These are phyloP conservation scores for Exocentrus adspersus DNA, from an alignment of 2,888 invertebrate species.

Conservation along the genomic window DNA sequence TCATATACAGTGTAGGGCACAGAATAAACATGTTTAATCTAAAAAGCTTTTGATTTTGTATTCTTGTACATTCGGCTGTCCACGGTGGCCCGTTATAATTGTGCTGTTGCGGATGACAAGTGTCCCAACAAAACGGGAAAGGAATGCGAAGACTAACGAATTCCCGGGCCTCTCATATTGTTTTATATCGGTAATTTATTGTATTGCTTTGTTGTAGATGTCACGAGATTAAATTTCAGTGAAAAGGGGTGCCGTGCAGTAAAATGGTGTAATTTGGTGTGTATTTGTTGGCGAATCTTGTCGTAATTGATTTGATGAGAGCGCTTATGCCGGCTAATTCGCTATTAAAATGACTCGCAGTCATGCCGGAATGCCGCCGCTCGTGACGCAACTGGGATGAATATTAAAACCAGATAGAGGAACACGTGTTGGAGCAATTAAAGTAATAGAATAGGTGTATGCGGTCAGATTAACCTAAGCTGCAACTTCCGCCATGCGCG, in stretches of 20 bases:
- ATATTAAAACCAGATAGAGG: constrained; percentile 56
- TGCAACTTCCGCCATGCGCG: not conserved
- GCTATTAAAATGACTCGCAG: constrained; percentile 53
- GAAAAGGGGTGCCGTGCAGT: constrained; percentile 50
- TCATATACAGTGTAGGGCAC: too few relatives aligned
- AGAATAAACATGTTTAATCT: too few relatives aligned
- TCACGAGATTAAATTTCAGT: constrained; percentile 60
- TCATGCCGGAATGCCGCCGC: constrained; percentile 27
- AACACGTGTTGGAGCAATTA: constrained; percentile 60
- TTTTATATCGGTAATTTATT: constrained; percentile 64
- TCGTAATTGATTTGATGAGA: constrained; percentile 56
- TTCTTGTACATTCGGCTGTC: not conserved
- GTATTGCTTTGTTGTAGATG: constrained; percentile 62
- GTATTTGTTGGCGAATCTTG: constrained; percentile 58
- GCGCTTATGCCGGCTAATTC: constrained; percentile 54
- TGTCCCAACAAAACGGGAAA: constrained; percentile 44
- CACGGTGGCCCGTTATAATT: constrained; percentile 34
- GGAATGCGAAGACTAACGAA: constrained; percentile 62
- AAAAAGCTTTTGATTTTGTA: not conserved
- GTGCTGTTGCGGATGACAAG: constrained; percentile 52
- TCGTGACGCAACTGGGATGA: constrained; percentile 51
- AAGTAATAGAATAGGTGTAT: constrained; percentile 58
- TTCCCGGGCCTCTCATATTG: constrained; percentile 62
- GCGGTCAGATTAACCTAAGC: constrained; percentile 48
- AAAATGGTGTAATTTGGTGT: constrained; percentile 54